Conservation (phyloP, 2,113 vertebrate species). For the Columbina picui region DNA sequence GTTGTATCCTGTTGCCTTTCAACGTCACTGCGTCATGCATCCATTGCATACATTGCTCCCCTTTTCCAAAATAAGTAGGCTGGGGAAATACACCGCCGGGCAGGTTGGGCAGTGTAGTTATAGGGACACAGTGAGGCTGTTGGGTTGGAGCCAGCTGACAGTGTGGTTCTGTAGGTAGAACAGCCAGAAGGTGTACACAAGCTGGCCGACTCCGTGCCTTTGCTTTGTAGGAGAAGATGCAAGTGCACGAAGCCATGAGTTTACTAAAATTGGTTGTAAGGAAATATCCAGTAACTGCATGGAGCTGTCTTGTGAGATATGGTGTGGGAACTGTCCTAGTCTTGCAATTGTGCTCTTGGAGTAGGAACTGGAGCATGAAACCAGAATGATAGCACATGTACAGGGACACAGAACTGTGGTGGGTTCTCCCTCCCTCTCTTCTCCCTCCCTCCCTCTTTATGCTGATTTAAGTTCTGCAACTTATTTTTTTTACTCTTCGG, state of each 20-base stretch:
- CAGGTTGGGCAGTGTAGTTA: neutral
- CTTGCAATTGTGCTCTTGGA: neutral
- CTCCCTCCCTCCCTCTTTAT: neutral
- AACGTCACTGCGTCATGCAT: rapidly evolving
- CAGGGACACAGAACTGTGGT: neutral
- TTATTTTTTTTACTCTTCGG: neutral
- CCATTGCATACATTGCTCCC: rapidly evolving
- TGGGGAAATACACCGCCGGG: neutral
- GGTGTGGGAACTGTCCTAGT: neutral
- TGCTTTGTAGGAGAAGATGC: neutral
- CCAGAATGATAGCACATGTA: neutral
- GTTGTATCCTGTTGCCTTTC: neutral
- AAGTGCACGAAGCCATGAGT: neutral
- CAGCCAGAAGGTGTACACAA: rapidly evolving
- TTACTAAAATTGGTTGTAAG: neutral
- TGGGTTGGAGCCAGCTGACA: rapidly evolving
- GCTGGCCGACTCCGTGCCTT: neutral
- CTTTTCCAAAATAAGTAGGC: neutral
- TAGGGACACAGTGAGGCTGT: rapidly evolving
- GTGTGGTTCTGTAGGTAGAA: neutral
- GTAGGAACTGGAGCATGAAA: neutral
- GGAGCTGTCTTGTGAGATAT: neutral
- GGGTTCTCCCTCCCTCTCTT: neutral
- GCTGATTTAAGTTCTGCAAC: neutral
- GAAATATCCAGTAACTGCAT: neutral